Conservation (phyloP, 2,113 vertebrate species). For the Camelus dromedarius region DNA sequence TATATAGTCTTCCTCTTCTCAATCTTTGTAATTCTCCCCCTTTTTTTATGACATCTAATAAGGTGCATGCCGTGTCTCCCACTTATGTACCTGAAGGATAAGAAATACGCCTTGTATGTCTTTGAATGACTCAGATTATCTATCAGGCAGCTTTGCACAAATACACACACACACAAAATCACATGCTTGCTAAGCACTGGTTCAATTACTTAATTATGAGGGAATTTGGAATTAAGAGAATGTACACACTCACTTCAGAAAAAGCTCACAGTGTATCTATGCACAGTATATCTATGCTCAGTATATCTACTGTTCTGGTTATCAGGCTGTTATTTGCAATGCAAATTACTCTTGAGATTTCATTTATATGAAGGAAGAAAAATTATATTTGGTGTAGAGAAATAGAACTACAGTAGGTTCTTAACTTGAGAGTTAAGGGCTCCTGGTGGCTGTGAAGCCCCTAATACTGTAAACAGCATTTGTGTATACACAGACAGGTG, state of each 20-base stretch:
- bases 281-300: background rate
- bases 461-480: background rate
- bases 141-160: background rate
- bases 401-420: background rate
- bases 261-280: background rate
- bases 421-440: background rate
- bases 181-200: background rate
- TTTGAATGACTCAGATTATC: background rate
- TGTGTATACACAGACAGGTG: background rate
- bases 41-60: background rate
- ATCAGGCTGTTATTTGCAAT: background rate
- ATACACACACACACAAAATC: background rate
- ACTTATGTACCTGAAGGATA: background rate
- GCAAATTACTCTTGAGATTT: background rate
- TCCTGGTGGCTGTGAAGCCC: background rate
- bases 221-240: constrained; percentile 19
- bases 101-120: background rate
- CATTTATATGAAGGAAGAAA: background rate
- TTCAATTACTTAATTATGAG: background rate
- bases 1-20: background rate
- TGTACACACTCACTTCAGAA: background rate
- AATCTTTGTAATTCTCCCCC: background rate
- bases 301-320: background rate
- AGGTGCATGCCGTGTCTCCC: background rate
- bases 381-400: background rate